Conservation (phyloP, 2,797 vertebrate species). For the Protosalanx chinensis region DNA sequence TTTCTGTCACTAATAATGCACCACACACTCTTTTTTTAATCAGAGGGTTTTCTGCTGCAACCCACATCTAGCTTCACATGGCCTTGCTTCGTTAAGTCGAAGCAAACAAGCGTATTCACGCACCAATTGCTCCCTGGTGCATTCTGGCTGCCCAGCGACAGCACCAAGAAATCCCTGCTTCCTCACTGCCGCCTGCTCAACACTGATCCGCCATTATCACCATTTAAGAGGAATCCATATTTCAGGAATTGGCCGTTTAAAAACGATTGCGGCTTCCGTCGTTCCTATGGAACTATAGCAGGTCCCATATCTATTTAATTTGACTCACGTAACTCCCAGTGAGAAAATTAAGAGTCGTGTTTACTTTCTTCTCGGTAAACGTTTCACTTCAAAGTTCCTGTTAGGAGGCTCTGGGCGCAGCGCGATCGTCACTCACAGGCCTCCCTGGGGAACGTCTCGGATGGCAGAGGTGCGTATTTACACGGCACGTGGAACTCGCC, state of each 20-base stretch:
- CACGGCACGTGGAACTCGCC: slow-evolving; percentile 34
- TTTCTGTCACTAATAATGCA: slow-evolving; percentile 48
- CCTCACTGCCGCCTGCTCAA: slow-evolving; percentile 42
- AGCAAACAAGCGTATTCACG: slow-evolving; percentile 62
- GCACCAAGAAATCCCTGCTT: slow-evolving; percentile 49
- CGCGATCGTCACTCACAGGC: background rate
- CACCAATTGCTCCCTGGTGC: slow-evolving; percentile 65
- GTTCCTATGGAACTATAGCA: background rate
- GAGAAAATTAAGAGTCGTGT: background rate
- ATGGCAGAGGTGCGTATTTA: background rate
- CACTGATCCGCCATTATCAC: slow-evolving; percentile 68
- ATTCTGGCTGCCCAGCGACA: slow-evolving; percentile 51
- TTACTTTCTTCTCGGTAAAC: background rate
- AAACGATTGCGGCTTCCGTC: too few relatives aligned
- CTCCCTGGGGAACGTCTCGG: background rate
- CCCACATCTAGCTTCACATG: slow-evolving; percentile 40
- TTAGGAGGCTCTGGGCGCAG: background rate
- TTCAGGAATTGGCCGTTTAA: slow-evolving; percentile 34
- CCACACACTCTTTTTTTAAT: slow-evolving; percentile 56
- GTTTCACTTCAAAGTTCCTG: background rate
- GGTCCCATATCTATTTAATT: slow-evolving; percentile 28
- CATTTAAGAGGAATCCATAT: slow-evolving; percentile 49
- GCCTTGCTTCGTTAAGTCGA: slow-evolving; percentile 61
- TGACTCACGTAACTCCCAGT: slow-evolving; percentile 6
- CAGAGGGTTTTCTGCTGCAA: slow-evolving; percentile 24